Conservation (phyloP, 2,888 invertebrate genomes). For the Lagria hirta region DNA sequence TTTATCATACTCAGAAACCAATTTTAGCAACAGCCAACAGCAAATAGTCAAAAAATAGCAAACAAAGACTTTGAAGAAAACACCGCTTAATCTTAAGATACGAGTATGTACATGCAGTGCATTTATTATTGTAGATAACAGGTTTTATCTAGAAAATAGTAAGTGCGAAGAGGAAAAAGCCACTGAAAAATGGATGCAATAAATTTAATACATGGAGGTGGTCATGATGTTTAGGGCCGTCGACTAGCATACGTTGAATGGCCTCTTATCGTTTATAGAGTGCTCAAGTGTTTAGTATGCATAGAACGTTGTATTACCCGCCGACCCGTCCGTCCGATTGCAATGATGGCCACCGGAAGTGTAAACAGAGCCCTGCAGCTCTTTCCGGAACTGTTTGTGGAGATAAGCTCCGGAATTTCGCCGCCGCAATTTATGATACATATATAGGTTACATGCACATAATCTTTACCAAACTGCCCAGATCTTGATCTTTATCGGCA, state of each 20-base stretch:
- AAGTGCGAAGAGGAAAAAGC: slow-evolving; percentile 14
- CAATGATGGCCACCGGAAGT: slow-evolving; percentile 43
- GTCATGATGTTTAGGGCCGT: slow-evolving; percentile 28
- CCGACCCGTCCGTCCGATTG: slow-evolving; percentile 28
- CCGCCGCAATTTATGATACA: slow-evolving; percentile 22
- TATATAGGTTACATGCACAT: slow-evolving; percentile 12
- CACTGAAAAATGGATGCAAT: slow-evolving; percentile 25
- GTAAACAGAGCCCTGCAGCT: slow-evolving; percentile 44
- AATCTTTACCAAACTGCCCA: no score
- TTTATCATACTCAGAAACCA: no score
- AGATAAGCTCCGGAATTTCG: slow-evolving; percentile 37
- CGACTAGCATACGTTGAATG: slow-evolving; percentile 35
- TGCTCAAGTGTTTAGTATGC: slow-evolving; percentile 35
- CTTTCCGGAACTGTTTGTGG: slow-evolving; percentile 40
- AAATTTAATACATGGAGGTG: slow-evolving; percentile 26
- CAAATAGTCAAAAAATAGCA: no score
- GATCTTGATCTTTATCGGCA: slow-evolving; percentile 11
- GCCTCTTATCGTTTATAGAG: slow-evolving; percentile 38
- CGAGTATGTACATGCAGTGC: slow-evolving; percentile 5
- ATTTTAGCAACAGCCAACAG: no score
- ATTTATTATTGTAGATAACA: slow-evolving; percentile 14
- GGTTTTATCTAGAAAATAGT: slow-evolving; percentile 20
- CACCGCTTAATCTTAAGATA: slow-evolving; percentile 16
- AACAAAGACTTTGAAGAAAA: no score
- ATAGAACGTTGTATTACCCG: slow-evolving; percentile 28